Evolutionary conservation across 2,113 vertebrate species (phyloP), one percentile per base, ranked within the genome.

Genomic region (Phodopus roborovskii): DNA sequence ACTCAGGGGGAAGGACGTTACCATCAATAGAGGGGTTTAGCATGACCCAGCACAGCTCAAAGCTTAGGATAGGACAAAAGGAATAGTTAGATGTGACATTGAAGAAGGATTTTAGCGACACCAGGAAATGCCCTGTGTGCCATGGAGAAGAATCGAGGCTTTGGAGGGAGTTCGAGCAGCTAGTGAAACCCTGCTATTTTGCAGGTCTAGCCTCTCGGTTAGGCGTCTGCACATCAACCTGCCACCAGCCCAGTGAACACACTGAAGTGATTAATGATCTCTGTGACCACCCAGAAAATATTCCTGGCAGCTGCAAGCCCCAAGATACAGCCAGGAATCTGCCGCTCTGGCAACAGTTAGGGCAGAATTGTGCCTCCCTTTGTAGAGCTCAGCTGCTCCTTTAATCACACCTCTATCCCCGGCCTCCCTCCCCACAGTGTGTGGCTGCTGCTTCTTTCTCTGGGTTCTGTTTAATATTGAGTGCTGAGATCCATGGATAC

Each of bases 211-310:
- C 84, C 73, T 26, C 45, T 96, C 9, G 33, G 93, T 45, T 4
- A 95, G 92, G 92, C 88, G 94, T 90, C 62, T 84, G 86, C 92
- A 60, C 78, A 85, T 92, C 64, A 96, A 89, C 42, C 70, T 94
- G 88, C 81, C 94, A 87, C 24, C 26, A 86, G 68, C 30, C 73
- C 85, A 82, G 96, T 20, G 93, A 95, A 91, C 50, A 13, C 88
- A 86, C 56, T 96, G 96, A 91, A 81, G 60, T 92, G 84, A 88
- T 97, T 95, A 95, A 92, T 95, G 71, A 19, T 0, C 42, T 75
- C 39, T 9, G 93, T 94, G 97, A 89, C 97, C 98, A 98, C 98
- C 97, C 98, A 98, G 97, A 97, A 93, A 97, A 90, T 94, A 90
- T 96, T 91, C 70, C 91, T 97, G 97, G 96, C 93, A 97, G 96